Evolutionary conservation across 2,113 vertebrate genomes (phyloP).

Genomic region (Oreochromis tanganicae): DNA sequence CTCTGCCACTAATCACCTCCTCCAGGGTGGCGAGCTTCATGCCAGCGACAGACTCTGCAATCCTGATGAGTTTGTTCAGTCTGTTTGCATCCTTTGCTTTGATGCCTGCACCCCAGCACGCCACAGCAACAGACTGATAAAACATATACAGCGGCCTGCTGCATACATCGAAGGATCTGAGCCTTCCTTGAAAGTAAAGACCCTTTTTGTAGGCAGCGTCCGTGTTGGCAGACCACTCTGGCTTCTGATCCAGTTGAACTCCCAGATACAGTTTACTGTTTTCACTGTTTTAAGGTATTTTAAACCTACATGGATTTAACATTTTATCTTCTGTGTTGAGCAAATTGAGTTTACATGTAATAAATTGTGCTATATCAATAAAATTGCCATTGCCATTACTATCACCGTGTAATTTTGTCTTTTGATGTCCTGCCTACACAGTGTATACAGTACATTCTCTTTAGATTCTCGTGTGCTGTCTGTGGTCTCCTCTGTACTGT

Average conservation of each 20-base stretch:
- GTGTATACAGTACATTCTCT: neutral
- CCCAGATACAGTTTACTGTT: too few relatives aligned
- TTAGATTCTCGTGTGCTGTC: too few relatives aligned
- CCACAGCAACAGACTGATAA: neutral
- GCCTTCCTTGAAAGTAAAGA: neutral
- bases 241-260: too few relatives aligned
- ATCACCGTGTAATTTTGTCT: neutral
- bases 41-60: neutral
- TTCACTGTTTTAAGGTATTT: too few relatives aligned
- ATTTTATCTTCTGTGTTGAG: too few relatives aligned
- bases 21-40: neutral
- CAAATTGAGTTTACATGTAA: too few relatives aligned
- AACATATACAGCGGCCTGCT: neutral
- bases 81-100: neutral
- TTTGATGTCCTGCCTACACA: neutral
- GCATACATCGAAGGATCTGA: neutral
- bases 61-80: neutral
- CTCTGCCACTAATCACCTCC: neutral
- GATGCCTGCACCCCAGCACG: neutral
- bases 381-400: too few relatives aligned
- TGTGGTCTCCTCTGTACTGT: too few relatives aligned
- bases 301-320: too few relatives aligned
- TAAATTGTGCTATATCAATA: too few relatives aligned
- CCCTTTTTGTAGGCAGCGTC: accelerated
- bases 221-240: neutral